Conservation (phyloP, 2,113 vertebrate species). For the Suricata suricatta region DNA sequence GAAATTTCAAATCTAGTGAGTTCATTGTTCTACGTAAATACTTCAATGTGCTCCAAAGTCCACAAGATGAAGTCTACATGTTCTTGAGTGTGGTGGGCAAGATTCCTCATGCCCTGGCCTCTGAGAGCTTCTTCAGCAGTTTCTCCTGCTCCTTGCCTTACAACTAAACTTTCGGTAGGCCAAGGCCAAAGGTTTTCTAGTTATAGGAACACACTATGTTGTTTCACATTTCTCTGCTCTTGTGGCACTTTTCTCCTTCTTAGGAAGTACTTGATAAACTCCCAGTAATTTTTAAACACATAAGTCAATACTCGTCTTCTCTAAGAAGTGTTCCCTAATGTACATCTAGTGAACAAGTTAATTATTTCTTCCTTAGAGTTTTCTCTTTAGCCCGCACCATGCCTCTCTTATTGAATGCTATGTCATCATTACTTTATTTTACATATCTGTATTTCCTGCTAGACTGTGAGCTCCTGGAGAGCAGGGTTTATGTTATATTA, state of each 20-base stretch:
- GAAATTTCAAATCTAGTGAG: background rate
- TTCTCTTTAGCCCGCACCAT: background rate
- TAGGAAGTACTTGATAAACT: background rate
- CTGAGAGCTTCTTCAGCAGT: background rate
- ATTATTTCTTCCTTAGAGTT: background rate
- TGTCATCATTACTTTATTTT: background rate
- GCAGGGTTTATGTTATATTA: background rate
- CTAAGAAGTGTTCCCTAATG: background rate
- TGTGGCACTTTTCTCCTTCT: background rate
- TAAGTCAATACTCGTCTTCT: background rate
- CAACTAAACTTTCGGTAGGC: background rate
- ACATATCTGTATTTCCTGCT: background rate
- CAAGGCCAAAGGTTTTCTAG: background rate
- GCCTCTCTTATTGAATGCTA: background rate
- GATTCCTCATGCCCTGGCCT: background rate
- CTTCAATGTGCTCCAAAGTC: background rate
- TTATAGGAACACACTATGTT: background rate
- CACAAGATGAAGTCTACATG: background rate
- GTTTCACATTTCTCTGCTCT: background rate
- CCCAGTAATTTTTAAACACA: background rate
- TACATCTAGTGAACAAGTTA: background rate
- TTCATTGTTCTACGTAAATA: background rate
- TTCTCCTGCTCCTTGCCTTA: background rate
- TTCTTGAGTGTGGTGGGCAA: background rate
- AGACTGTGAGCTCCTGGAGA: background rate